A percentile compares a stretch with the other conserved stretches of the same genome.
phyloP scores from a whole-genome alignment of 37 sponge, comb jelly and placozoan species.

The Ephydatia muelleri region DNA sequence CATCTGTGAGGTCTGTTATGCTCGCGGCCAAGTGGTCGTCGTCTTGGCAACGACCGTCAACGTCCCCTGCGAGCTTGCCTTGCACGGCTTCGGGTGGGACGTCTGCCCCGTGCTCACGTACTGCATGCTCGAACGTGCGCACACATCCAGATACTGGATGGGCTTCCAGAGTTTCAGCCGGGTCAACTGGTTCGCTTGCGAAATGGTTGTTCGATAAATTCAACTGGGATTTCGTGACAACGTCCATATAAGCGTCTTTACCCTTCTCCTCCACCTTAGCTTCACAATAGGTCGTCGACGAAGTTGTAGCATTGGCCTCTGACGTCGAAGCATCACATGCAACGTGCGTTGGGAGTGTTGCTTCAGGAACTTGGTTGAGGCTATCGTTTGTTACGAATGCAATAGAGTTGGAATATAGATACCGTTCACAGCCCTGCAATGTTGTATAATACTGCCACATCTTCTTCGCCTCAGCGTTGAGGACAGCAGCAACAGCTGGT shows the following conservation, averaged over 20 bases:
- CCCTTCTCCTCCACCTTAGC: not conserved
- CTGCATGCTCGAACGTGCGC: not conserved
- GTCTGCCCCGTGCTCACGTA: not conserved
- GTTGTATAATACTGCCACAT: conserved; percentile 22
- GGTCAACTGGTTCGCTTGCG: not conserved
- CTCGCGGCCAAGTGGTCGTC: not conserved
- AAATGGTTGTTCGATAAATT: not conserved
- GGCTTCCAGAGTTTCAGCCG: not conserved
- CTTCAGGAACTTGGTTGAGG: not conserved
- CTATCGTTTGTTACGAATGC: not conserved
- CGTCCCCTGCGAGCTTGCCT: not conserved
- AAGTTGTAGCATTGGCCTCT: not conserved
- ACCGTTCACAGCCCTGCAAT: not conserved
- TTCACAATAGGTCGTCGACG: not conserved
- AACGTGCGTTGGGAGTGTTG: not conserved
- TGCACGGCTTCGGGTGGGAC: not conserved
- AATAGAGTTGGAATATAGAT: not conserved
- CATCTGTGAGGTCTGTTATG: not conserved
- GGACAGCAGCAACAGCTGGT: not conserved
- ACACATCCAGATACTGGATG: not conserved
- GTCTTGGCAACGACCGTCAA: conserved; percentile 2
- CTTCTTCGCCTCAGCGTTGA: not conserved
- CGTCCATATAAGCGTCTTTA: not conserved
- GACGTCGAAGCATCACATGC: not conserved
- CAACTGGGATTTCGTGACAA: not conserved